Evolutionary conservation across 1,140 invertebrate genomes (phyloP).

Genomic region (Drosophila navojoa): DNA sequence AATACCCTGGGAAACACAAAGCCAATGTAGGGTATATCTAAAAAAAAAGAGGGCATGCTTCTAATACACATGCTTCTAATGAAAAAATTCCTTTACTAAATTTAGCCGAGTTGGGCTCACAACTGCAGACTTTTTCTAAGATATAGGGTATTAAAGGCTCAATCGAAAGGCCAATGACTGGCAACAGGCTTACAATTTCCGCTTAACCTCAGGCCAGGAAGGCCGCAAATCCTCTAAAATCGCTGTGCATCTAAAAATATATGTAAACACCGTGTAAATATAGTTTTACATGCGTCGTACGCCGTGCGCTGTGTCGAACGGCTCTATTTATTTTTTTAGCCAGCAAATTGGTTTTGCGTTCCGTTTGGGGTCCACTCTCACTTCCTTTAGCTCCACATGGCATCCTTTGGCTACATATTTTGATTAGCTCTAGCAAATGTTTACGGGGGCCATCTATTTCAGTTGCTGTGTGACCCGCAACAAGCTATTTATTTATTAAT

Average conservation of each 20-base stretch:
- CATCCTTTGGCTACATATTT: slow-evolving; percentile 8
- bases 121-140: too few relatives aligned
- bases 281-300: slow-evolving; percentile 3
- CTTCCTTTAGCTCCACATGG: not conserved
- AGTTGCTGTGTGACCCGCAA: slow-evolving; percentile 6
- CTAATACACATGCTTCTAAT: too few relatives aligned
- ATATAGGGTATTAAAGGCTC: not conserved
- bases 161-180: slow-evolving; percentile 16
- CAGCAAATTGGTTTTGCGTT: slow-evolving; percentile 34
- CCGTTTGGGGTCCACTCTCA: not conserved
- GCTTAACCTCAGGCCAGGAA: slow-evolving; percentile 36
- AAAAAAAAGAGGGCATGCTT: too few relatives aligned
- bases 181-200: slow-evolving; percentile 46
- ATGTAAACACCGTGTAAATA: not conserved
- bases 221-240: not conserved
- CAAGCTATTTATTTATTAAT: slow-evolving; percentile 8
- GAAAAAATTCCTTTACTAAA: not conserved
- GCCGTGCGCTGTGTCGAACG: too few relatives aligned
- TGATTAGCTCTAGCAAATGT: slow-evolving; percentile 29
- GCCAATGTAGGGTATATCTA: slow-evolving; percentile 1
- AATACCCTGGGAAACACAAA: not conserved
- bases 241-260: slow-evolving; percentile 30
- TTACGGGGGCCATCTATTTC: slow-evolving; percentile 21
- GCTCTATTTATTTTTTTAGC: not conserved
- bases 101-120: too few relatives aligned